These are phyloP conservation scores for Magallana ariakensis DNA, from an alignment of 1,140 invertebrate species.

Conservation along the genomic window DNA sequence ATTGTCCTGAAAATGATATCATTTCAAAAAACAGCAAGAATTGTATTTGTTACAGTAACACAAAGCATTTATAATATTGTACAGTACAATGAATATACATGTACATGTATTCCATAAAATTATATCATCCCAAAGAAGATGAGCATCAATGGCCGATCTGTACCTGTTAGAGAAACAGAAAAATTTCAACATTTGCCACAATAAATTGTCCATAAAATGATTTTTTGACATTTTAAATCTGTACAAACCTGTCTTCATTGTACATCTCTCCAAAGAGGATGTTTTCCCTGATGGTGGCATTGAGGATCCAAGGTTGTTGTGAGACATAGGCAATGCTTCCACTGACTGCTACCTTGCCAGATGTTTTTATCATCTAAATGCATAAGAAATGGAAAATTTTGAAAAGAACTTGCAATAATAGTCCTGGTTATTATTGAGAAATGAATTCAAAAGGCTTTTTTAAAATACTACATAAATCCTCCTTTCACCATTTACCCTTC, in stretches of 20 bases:
- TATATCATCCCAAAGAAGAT: too few species aligned
- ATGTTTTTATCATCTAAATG: conserved; percentile 76
- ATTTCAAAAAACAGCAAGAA: too few species aligned
- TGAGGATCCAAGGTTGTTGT: conserved; percentile 86
- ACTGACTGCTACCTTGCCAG: conserved; percentile 82
- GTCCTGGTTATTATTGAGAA: too few species aligned
- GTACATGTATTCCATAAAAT: too few species aligned
- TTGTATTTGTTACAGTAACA: neutral
- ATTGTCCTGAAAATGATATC: too few species aligned
- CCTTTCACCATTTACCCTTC: conserved; percentile 85
- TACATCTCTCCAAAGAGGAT: conserved; percentile 84
- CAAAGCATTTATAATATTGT: neutral
- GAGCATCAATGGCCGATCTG: too few species aligned
- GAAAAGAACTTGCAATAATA: too few species aligned
- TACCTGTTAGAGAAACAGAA: too few species aligned
- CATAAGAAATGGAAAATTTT: too few species aligned
- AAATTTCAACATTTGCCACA: neutral
- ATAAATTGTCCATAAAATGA: neutral
- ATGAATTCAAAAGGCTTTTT: too few species aligned
- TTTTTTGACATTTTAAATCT: neutral
- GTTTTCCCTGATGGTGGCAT: conserved; percentile 86
- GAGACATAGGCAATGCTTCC: conserved; percentile 85
- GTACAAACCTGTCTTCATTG: conserved; percentile 80
- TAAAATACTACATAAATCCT: too few species aligned
- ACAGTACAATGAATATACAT: too few species aligned